Evolutionary conservation across 1,140 invertebrate species (phyloP).

Genomic region (Heliconius melpomene): DNA sequence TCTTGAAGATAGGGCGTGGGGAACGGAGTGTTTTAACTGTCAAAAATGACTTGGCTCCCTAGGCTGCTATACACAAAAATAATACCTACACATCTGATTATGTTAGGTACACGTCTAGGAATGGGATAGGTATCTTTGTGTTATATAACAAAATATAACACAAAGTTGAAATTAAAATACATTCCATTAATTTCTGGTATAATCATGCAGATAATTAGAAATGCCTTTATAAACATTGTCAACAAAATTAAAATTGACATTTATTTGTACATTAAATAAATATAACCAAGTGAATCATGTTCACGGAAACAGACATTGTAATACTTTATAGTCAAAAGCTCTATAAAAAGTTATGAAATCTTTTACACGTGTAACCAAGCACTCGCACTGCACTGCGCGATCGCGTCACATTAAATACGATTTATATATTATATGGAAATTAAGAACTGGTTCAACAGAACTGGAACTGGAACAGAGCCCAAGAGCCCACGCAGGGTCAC

Average conservation of each 20-base stretch:
- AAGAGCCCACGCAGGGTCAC: too few relatives aligned
- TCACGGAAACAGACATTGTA: slow-evolving; percentile 8
- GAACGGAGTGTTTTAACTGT: too few relatives aligned
- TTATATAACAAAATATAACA: not conserved
- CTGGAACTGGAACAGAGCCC: too few relatives aligned
- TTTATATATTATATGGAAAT: slow-evolving; percentile 22
- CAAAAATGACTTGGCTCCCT: too few relatives aligned
- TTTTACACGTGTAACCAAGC: slow-evolving; percentile 7
- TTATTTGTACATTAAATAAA: slow-evolving; percentile 3
- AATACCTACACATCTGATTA: too few relatives aligned
- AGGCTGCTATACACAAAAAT: too few relatives aligned
- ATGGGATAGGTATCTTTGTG: too few relatives aligned
- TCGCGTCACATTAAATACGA: not conserved
- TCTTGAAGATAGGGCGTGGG: too few relatives aligned
- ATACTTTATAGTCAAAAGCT: not conserved
- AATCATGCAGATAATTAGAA: not conserved
- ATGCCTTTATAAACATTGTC: not conserved
- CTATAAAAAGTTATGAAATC: slow-evolving; percentile 2
- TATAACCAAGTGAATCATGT: not conserved
- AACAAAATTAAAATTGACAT: not conserved
- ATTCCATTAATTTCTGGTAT: not conserved
- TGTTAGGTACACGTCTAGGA: too few relatives aligned
- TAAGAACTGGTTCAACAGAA: not conserved
- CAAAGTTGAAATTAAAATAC: not conserved
- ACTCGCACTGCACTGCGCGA: not conserved